Evolutionary conservation across 2,888 invertebrate species (phyloP), one percentile per base, ranked within the genome.

Genomic region (Euspilapteryx auroguttella): DNA sequence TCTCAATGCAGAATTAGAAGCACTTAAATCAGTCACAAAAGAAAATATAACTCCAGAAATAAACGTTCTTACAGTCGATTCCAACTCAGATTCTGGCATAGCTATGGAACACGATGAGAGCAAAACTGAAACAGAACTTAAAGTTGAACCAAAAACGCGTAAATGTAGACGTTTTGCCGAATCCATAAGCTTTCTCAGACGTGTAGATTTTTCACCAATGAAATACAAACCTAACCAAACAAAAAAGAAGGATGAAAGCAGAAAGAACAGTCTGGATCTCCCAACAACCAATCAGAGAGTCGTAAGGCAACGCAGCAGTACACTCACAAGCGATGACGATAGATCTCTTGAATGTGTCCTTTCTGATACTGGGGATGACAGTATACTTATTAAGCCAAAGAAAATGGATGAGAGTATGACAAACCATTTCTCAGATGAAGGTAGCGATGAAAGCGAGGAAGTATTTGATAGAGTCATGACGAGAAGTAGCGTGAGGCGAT

Each of bases 381-480:
- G 57, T 25, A 42, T 69, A 25, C 30, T 63, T 9, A 45, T 68
- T n/a, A 51, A 57, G 29, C 52, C 69, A 6, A 69, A 63, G 34
- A 59, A 68, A 44, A 44, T 63, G 34, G 71, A 66, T 20, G 75
- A 75, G 21, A 75, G 75, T 36, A 71, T 73, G 75, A 73, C 63
- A 31, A 75, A 75, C 35, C 69, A 75, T 34, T 75, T 71, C 36
- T 73, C 75, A 31, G 75, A 75, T 41, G 75, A 75, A 25, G 75
- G 66, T 12, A 75, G 75, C 30, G 75, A 73, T 34, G 71, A 73
- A 39, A 71, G 75, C 55, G 75, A 75, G 51, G 75, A 75, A 49
- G 50, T 64, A 25, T 75, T 75, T 31, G 66, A 75, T 21, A 52
- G 73, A 40, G 73, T 75, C 0, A 75, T 75, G 75, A 57, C 61